Evolutionary conservation across 2,113 vertebrate species (phyloP), one percentile per base, ranked within the genome.

Genomic region (Elephantulus edwardii): DNA sequence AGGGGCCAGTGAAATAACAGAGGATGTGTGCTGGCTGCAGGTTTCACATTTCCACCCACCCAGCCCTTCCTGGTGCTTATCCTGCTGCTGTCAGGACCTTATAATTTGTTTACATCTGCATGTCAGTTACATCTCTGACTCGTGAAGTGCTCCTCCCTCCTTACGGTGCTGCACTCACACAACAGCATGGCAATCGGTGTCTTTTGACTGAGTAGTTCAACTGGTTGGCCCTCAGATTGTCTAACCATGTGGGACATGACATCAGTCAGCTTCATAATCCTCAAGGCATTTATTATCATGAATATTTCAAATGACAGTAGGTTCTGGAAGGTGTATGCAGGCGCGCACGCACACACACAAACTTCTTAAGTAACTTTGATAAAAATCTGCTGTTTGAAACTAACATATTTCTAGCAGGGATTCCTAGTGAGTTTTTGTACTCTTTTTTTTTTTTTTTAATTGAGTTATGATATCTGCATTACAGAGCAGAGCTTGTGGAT

Each of bases 281-380:
- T 42, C 3, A 6, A 13, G 58, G 56, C 54, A n/a, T 17, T 83
- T 22, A 0, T 20, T 12, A 6, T 30, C 11, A 20, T 56, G 33
- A 64, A 60, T 1, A 2, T 71, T 80, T 81, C 38, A 50, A 71
- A 48, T 1, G 24, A n/a, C 35, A 44, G 50, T 24, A 20, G 14
- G 24, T 54, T 14, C 0, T 8, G 46, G 62, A 77, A 64, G 40
- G 35, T 42, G n/a, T n/a, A n/a, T n/a, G n/a, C n/a, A n/a, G n/a
- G n/a, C n/a, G n/a, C n/a, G n/a, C n/a, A n/a, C n/a, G n/a, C n/a
- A 12, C 30, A 4, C 12, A 9, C 19, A 2, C 1, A 48, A 8
- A 1, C 64, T 85, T 60, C 22, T 35, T 38, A 9, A 8, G 33
- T 44, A 52, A 42, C 58, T 19, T 20, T 26, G 44, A 14, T 26